Evolutionary conservation across 2,113 vertebrate species (phyloP).

Genomic region (Uropsilus gracilis): DNA sequence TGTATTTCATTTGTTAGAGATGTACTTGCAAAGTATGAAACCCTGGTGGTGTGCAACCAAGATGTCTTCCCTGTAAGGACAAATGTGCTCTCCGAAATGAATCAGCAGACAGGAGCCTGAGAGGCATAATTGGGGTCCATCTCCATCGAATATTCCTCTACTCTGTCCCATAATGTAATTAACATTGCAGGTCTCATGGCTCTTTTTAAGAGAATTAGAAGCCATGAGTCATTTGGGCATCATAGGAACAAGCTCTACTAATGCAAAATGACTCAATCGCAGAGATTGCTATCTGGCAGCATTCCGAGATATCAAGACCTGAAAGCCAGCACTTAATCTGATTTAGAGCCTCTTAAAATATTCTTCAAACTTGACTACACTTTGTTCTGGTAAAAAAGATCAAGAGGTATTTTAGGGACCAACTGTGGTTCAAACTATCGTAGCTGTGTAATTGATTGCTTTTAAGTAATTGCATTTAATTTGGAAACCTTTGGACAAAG

Average conservation of each 20-base stretch:
- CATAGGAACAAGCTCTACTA: slow-evolving; percentile 84
- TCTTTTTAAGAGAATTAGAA: slow-evolving; percentile 88
- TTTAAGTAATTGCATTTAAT: slow-evolving; percentile 85
- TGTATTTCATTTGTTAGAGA: slow-evolving; percentile 51
- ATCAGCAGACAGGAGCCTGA: slow-evolving; percentile 61
- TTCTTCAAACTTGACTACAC: slow-evolving; percentile 80
- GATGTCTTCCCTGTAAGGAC: not conserved
- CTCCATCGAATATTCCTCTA: slow-evolving; percentile 82
- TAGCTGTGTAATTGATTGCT: slow-evolving; percentile 78
- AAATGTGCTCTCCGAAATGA: slow-evolving; percentile 59
- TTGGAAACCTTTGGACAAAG: slow-evolving; percentile 69
- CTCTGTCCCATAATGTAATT: slow-evolving; percentile 87
- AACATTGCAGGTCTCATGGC: slow-evolving; percentile 85
- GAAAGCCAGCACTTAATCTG: slow-evolving; percentile 87
- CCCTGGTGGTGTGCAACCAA: not conserved
- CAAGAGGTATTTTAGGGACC: slow-evolving; percentile 81
- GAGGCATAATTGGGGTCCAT: slow-evolving; percentile 79
- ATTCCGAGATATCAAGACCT: slow-evolving; percentile 82
- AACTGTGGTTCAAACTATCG: slow-evolving; percentile 48
- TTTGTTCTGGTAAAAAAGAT: slow-evolving; percentile 75
- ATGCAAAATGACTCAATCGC: slow-evolving; percentile 88
- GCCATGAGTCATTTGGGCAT: slow-evolving; percentile 88
- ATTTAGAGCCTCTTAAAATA: slow-evolving; percentile 86
- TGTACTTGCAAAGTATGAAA: slow-evolving; percentile 11
- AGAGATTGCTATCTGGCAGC: slow-evolving; percentile 88